phyloP scores from a whole-genome alignment of 2,797 vertebrate species.

The Eulemur rubriventer region DNA sequence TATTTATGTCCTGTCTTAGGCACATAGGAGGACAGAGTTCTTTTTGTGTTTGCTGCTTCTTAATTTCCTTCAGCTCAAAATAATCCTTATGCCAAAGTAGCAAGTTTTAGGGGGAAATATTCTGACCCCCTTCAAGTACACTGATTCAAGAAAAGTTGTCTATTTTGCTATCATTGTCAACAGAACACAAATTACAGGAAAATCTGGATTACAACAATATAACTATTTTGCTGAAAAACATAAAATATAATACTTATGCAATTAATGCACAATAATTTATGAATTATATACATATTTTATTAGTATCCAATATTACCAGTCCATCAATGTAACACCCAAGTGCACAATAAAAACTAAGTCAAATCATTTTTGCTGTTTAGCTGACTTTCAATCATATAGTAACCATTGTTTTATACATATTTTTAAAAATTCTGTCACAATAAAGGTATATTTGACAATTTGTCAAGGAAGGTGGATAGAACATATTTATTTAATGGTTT shows the following conservation, averaged over 20 bases:
- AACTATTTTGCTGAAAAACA: constrained; percentile 1
- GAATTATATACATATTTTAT: constrained; percentile 13
- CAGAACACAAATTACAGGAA: constrained; percentile 9
- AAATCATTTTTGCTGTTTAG: background rate
- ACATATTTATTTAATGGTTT: background rate
- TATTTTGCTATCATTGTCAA: constrained; percentile 24
- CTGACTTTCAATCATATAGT: constrained; percentile 3
- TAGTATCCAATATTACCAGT: background rate
- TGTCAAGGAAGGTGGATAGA: background rate
- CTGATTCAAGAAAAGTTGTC: background rate
- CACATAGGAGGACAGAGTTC: background rate
- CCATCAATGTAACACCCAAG: background rate
- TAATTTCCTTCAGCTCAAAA: background rate
- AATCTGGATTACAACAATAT: background rate
- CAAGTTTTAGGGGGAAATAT: background rate
- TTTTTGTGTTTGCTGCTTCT: background rate
- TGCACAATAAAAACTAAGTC: background rate
- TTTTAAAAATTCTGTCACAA: background rate
- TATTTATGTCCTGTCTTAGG: background rate
- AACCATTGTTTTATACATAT: background rate
- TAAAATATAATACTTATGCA: background rate
- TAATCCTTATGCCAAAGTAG: background rate
- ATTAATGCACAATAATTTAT: constrained; percentile 1
- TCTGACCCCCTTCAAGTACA: background rate
- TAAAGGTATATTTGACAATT: background rate